Evolutionary conservation across 2,888 invertebrate genomes (phyloP), one percentile per base, ranked within the genome.

Genomic region (Tanypteryx hageni): DNA sequence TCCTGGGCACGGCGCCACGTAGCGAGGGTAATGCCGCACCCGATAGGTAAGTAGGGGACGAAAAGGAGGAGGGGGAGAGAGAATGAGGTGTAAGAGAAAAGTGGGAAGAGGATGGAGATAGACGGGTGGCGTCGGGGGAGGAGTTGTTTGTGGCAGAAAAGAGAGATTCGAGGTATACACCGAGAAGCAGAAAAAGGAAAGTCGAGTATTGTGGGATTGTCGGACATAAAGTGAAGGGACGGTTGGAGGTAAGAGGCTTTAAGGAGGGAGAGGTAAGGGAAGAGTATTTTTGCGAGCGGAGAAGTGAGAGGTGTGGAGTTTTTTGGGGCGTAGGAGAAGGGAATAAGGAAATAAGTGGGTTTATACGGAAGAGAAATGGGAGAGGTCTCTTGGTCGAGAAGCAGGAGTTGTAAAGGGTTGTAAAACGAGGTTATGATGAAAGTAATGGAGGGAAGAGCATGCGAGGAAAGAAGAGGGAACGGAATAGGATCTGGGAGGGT

Each of bases 1-100:
- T 22, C 76, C 76, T 76, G 76, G 76, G 76, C 22, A 76, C 22
- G 76, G 76, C 11, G 76, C 76, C 76, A 76, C 76, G 76, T 76
- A 76, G 27, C 9, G 44, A 44, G 44, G 44, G 44, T 44, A 44
- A 44, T 44, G 44, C 44, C 44, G 44, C 44, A 44, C 44, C 44
- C 44, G 44, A 44, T 44, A 44, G 44, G 44, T 5, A 44, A 44
- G 44, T 44, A 44, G 5, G 44, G 44, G 44, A 44, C 44, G 44
- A 44, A 5, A 5, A 44, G 44, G 1, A 44, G 44, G 1, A 44
- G 44, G 44, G 44, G 44, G 44, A 44, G 44, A 5, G 5, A 44
- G 44, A n/a, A n/a, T n/a, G n/a, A n/a, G n/a, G n/a, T n/a, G n/a
- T n/a, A n/a, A n/a, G n/a, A n/a, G n/a, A n/a, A n/a, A n/a, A n/a